Base-by-base conservation (phyloP, 2,113 vertebrate genomes). In the Tauraco erythrolophus region DNA sequence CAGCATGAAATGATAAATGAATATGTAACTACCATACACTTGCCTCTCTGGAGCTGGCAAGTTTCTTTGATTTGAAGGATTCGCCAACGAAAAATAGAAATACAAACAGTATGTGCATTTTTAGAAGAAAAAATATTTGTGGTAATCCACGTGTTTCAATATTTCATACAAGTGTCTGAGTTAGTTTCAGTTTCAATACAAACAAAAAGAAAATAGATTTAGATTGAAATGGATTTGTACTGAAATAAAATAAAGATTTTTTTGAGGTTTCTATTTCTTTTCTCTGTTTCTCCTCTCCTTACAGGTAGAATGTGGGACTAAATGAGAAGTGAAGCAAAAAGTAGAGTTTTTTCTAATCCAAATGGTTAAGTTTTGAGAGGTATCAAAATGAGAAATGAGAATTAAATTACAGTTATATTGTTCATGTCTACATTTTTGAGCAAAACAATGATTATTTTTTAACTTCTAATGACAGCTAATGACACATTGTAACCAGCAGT, bases 181-280 rank as follows among this genome's bases (percentile, higher is more conserved):
- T 27, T 75, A 31, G 68, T 84, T 83, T 91, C 60, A 8, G 25
- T 92, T 96, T 77, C 79, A 92, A 70, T 25, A 54, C 56, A 91
- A 96, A 89, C 68, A 71, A 50, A 83, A 88, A 65, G 75, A 76
- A 93, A 91, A 94, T 33, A 75, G 64, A 45, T 62, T 91, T 53
- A 56, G 64, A 92, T 65, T 69, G 91, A 92, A 80, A 51, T 45
- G 62, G 50, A 54, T 94, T 78, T 56, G 72, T 74, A 43, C 41
- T 69, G 50, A 68, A 88, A 71, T 48, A 72, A 82, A 95, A 30
- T 39, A 64, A 68, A 65, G 24, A 9, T 22, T 41, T 88, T 51
- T 51, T 31, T 53, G 28, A 79, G 19, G 54, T 71, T 89, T 88
- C 25, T 65, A 6, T 89, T 91, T 88, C 43, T 22, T 78, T 60